Base-by-base conservation (phyloP, 2,888 invertebrate genomes). In the Venusia cambrica region DNA sequence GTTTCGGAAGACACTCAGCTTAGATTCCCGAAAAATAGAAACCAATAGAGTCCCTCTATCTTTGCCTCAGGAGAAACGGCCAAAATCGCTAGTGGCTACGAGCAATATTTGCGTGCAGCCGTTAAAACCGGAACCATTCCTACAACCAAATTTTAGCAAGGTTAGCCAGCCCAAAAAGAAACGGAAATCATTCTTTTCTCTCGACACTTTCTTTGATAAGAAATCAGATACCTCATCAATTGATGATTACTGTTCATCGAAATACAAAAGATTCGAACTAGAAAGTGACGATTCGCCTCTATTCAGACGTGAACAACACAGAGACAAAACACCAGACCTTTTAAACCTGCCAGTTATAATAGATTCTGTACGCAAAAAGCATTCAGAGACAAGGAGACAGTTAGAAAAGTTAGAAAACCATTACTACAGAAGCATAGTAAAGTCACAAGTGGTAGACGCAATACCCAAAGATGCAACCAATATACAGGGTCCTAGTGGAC, bases 121-220 rank as follows among this genome's bases (percentile, higher is more conserved):
- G 24, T 75, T 66, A 9, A 77, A 72, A 57, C 47, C 72, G 3
- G 78, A 81, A 6, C 67, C 73, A 3, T 75, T 78, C n/a, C 40
- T 66, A 7, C 49, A 66, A 5, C 54, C 74, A 60, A 80, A 79
- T 75, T 78, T 77, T 64, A 77, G 69, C 28, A 85, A 84, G 51
- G 45, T 67, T 14, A 69, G 45, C 34, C 84, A 80, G 42, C 79
- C 78, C 1, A 87, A 87, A 48, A 88, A 87, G 48, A 87, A 85
- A 57, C 68, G 87, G 3, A 87, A 84, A 51, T 87, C 87, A 0
- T 87, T 88, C 49, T 88, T 88, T 47, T 87, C 88, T 0, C 51
- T 88, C n/a, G 88, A 88, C 36, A 85, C 87, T 3, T 87, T 88
- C 52, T 87, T 88, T 29, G 87, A 88, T 50, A 84, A 87, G 60